Base-by-base conservation (phyloP, 2,888 invertebrate genomes). In the Eupithecia abbreviata region DNA sequence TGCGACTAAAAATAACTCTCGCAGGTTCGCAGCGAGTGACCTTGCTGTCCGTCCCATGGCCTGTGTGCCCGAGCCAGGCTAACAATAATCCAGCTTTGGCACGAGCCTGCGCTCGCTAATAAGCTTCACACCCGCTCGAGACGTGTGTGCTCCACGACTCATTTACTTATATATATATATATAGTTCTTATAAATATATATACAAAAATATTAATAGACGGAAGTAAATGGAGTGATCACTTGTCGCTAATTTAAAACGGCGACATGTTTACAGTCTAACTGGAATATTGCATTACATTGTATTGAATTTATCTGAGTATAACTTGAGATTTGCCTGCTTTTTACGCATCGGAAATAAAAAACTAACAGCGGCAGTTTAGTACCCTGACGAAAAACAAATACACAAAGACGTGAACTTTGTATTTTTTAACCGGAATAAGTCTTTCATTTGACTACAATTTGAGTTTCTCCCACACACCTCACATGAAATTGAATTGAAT, bases 61-160 rank as follows among this genome's bases (percentile, higher is more conserved):
- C 78, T 74, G 43, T 45, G 77, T 30, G 3, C 3, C 45, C 18
- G 67, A 43, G 67, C 45, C 45, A 41, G 86, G 84, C 82, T 83
- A 83, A 82, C 82, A 84, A 84, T 86, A 86, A 86, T 86, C 84
- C 85, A 73, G 80, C 81, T 83, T 86, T 86, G 86, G 86, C 86
- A 85, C 80, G 73, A 74, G 81, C 83, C 83, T 72, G 62, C 76
- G 42, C n/a, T 13, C 49, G 77, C 69, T 78, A 76, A 78, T 78
- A 74, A 78, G 74, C 74, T 79, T 77, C 47, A 77, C 79, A 77
- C 77, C 73, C 77, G 9, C 72, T 68, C 58, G 66, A 72, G 69
- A 73, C 70, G 65, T 72, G 76, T 78, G 71, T 73, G 73, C 71
- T 71, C 71, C 58, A 12, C 42, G n/a, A 15, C 70, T 76, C 43